These are phyloP conservation scores for Polia nebulosa DNA, from an alignment of 2,888 invertebrate species.

Conservation along the genomic window DNA sequence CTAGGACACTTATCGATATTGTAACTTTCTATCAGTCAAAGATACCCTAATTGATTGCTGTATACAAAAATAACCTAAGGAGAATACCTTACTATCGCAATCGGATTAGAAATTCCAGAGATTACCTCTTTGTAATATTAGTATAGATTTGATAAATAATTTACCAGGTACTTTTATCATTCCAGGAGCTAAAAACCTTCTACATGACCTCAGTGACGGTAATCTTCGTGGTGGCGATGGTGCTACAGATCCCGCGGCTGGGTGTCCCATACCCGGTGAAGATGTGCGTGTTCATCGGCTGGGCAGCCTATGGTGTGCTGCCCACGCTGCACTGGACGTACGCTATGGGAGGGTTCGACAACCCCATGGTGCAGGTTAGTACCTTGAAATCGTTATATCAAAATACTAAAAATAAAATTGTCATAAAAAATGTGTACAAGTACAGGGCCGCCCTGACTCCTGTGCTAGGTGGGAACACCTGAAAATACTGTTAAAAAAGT, in stretches of 20 bases:
- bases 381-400: not conserved
- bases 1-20: no score
- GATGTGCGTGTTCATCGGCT: conserved; percentile 95
- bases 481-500: not conserved
- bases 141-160: not conserved
- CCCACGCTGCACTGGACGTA: conserved; percentile 98
- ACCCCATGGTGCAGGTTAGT: conserved; percentile 95
- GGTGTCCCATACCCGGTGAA: conserved; percentile 94
- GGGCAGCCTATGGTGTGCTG: conserved; percentile 97
- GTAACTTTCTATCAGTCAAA: no score
- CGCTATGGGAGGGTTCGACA: conserved; percentile 96
- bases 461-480: no score
- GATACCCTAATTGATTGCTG: no score
- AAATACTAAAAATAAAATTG: no score
- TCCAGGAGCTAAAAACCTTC: conserved; percentile 94
- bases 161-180: conserved; percentile 50
- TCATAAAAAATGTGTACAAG: no score
- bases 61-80: no score
- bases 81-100: no score
- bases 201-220: conserved; percentile 95
- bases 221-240: conserved; percentile 95
- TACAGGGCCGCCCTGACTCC: no score
- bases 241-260: conserved; percentile 94
- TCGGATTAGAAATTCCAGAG: no score
- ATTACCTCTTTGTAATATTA: no score